These are phyloP conservation scores for Irena cyanogastra DNA, from an alignment of 2,113 vertebrate species.

Conservation along the genomic window DNA sequence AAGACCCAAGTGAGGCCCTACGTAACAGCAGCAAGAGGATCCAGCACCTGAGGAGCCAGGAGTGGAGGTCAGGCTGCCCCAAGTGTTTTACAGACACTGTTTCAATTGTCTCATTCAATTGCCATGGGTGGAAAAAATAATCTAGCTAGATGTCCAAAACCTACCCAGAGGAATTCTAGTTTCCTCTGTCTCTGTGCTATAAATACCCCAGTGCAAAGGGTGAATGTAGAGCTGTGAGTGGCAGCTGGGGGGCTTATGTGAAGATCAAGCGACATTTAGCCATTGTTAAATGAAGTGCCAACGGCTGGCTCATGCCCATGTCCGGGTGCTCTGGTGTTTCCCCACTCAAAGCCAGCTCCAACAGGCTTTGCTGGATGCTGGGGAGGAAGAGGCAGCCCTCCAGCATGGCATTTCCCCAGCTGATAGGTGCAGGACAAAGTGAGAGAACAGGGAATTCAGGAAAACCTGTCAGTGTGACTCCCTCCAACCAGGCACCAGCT, in stretches of 20 bases:
- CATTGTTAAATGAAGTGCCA: constrained; percentile 50
- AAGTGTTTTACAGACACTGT: background rate
- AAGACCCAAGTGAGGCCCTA: background rate
- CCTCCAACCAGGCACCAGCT: fast-evolving
- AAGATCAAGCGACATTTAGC: background rate
- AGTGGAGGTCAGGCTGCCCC: background rate
- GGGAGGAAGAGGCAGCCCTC: background rate
- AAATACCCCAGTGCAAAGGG: constrained; percentile 45
- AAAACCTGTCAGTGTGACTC: background rate
- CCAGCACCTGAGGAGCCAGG: background rate
- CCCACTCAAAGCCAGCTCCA: background rate
- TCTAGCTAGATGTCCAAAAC: background rate
- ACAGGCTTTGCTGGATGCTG: fast-evolving
- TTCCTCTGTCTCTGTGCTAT: constrained; percentile 49
- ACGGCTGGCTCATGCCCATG: background rate
- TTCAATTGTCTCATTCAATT: background rate
- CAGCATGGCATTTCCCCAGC: fast-evolving
- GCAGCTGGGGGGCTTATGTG: constrained; percentile 43
- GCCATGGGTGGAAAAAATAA: constrained; percentile 11
- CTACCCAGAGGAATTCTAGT: constrained; percentile 31
- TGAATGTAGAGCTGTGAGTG: constrained; percentile 4
- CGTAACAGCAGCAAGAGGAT: background rate
- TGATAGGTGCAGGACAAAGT: background rate
- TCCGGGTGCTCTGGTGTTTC: background rate
- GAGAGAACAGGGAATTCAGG: background rate